Evolutionary conservation across 1,140 invertebrate genomes (phyloP).

Genomic region (Stegodyphus dumicola): DNA sequence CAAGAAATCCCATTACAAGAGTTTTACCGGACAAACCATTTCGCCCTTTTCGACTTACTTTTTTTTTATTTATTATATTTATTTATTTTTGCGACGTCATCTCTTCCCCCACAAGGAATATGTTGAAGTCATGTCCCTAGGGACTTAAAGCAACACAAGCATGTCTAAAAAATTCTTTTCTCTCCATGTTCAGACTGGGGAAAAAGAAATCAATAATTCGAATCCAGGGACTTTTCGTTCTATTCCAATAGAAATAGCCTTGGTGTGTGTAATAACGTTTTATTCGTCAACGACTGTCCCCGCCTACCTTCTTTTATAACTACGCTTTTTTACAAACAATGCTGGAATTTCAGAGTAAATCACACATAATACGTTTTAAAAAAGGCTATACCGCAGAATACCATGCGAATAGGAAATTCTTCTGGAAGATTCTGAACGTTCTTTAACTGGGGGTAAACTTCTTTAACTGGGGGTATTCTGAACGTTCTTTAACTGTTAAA

Average conservation of each 20-base stretch:
- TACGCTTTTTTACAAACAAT: no score
- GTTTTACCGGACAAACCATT: conserved; percentile 51
- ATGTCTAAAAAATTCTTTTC: conserved; percentile 23
- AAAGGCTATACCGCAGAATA: no score
- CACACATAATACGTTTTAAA: no score
- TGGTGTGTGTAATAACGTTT: neutral
- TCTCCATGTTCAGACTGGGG: conserved; percentile 13
- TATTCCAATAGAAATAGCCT: conserved; percentile 2
- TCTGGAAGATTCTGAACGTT: no score
- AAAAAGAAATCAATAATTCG: conserved; percentile 51
- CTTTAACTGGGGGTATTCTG: no score
- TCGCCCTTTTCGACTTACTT: conserved; percentile 15
- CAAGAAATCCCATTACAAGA: conserved; percentile 46
- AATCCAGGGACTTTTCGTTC: conserved; percentile 9
- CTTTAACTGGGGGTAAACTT: no score
- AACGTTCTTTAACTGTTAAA: no score
- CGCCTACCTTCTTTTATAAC: conserved; percentile 8
- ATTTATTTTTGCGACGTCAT: conserved; percentile 44
- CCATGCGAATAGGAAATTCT: no score
- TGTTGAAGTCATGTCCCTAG: conserved; percentile 29
- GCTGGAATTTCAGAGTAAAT: no score
- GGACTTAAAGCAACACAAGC: conserved; percentile 32
- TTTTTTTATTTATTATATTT: conserved; percentile 7
- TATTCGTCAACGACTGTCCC: neutral
- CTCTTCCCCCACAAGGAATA: conserved; percentile 12